A percentile compares a stretch with the other conserved stretches of the same genome.
phyloP scores from a whole-genome alignment of 2,797 vertebrate species.

The Chromis chromis region DNA sequence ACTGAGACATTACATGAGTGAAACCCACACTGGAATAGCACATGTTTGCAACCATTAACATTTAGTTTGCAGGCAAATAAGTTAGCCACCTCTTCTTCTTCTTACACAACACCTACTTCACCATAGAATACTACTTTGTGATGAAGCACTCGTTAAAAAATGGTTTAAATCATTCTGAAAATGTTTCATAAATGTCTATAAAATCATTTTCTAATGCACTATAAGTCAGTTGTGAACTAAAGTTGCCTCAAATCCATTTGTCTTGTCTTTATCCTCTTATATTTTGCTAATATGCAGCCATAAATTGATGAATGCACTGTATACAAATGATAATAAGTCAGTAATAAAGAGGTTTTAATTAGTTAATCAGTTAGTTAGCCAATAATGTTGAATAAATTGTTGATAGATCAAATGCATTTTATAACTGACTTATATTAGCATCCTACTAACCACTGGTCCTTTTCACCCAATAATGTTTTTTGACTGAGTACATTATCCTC shows the following conservation, averaged over 20 bases:
- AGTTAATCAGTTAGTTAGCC: too few species aligned
- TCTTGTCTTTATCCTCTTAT: not conserved
- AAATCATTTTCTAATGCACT: not conserved
- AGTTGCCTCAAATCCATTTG: not conserved
- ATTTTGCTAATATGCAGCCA: not conserved
- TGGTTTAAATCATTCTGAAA: not conserved
- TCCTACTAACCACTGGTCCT: too few species aligned
- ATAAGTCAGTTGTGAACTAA: not conserved
- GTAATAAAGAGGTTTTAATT: not conserved
- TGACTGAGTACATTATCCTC: too few species aligned
- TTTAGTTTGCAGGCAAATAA: not conserved
- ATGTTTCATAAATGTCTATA: not conserved
- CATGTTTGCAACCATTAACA: conserved; percentile 12
- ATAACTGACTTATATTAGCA: not conserved
- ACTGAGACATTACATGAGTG: conserved; percentile 3
- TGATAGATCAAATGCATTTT: too few species aligned
- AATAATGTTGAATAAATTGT: too few species aligned
- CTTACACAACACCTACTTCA: not conserved
- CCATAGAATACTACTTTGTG: not conserved
- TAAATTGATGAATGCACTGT: not conserved
- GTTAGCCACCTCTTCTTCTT: not conserved
- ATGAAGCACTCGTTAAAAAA: not conserved
- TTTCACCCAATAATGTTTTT: too few species aligned
- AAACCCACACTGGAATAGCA: conserved; percentile 1
- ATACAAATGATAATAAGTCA: not conserved